Base-by-base conservation (phyloP, 2,113 vertebrate genomes). In the Limanda limanda region DNA sequence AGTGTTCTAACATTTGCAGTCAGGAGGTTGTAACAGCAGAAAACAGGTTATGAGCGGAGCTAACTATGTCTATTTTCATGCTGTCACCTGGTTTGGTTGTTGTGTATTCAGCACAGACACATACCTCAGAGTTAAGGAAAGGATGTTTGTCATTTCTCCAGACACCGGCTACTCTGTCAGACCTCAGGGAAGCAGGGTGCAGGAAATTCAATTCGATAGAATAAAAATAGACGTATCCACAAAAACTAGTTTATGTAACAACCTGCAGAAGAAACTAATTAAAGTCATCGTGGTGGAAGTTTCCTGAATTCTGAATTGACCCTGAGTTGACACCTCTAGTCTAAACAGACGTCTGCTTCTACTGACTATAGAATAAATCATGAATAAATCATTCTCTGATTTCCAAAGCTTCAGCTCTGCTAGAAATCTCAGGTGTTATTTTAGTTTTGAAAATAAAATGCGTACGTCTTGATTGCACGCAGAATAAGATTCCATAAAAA, bases 151-250 rank as follows among this genome's bases (percentile, higher is more conserved):
- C 31, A 55, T 20, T 58, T 64, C 56, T 70, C 31, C 52, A 62
- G 51, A 89, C 78, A 78, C 52, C 31, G 55, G 45, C 35, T 15
- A 7, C 54, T 78, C 74, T 72, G 73, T 71, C 42, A 56, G 51
- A n/a, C 65, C 21, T 27, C 17, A 47, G 77, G 13, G 42, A 67
- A 65, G n/a, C 23, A 18, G n/a, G 55, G 25, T 40, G 65, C 40
- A 51, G 57, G 52, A 25, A 79, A 69, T 74, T 64, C 37, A 21
- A 71, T 40, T 74, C 35, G 40, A 59, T 68, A 55, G 21, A 67
- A 48, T 25, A 60, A 61, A 64, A 61, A 59, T 13, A 67, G n/a
- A 71, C 24, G 42, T 24, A 11, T 42, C 23, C 11, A 69, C 25
- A 3, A 57, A 7, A 42, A 20, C 15, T 61, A 27, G 2, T 65